Conservation (phyloP, 1,140 invertebrate genomes). For the Dinothrombium tinctorium region DNA sequence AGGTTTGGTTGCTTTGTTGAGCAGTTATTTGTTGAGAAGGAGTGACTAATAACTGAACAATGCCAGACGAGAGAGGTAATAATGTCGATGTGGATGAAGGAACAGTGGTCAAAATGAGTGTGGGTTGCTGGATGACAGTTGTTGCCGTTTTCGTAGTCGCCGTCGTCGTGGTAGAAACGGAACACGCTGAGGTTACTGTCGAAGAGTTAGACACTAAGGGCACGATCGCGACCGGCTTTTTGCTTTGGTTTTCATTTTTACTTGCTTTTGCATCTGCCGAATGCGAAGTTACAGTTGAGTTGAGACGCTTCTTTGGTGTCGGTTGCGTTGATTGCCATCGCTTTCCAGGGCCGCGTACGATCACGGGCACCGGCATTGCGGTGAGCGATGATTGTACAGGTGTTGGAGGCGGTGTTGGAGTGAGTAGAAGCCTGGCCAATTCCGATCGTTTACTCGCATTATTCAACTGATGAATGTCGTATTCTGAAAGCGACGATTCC, state of each 20-base stretch:
- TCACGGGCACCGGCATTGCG: too few relatives aligned
- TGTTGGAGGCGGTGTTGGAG: too few relatives aligned
- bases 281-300: too few relatives aligned
- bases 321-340: too few relatives aligned
- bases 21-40: neutral
- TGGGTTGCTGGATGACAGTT: too few relatives aligned
- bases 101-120: neutral
- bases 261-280: neutral
- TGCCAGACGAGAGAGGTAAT: neutral
- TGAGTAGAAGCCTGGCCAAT: neutral
- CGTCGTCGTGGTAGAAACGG: neutral
- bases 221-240: too few relatives aligned
- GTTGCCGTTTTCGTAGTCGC: neutral
- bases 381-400: too few relatives aligned
- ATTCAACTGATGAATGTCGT: neutral
- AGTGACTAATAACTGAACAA: neutral
- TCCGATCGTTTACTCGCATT: neutral
- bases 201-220: too few relatives aligned
- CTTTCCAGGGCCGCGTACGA: too few relatives aligned
- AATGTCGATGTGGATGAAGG: neutral
- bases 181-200: neutral
- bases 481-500: neutral
- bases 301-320: too few relatives aligned
- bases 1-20: neutral
- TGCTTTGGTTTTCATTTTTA: neutral